phyloP scores from a whole-genome alignment of 2,113 vertebrate species.

The Trichechus manatus region DNA sequence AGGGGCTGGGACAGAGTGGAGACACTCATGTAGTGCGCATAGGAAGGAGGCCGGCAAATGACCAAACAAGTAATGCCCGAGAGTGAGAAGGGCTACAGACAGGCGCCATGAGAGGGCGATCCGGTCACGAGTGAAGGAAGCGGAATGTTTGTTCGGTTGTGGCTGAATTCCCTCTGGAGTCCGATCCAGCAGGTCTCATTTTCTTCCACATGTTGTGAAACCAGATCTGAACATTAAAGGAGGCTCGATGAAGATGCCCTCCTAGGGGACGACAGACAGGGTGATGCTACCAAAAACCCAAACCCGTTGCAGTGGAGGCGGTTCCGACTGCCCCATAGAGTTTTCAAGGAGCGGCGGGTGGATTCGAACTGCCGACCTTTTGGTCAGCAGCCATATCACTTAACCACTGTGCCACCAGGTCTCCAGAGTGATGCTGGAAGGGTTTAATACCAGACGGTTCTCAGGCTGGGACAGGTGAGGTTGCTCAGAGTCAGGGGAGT shows the following conservation, averaged over 20 bases:
- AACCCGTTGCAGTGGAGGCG: too few species aligned
- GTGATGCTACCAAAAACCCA: too few species aligned
- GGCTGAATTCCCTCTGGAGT: not conserved
- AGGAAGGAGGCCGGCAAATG: not conserved
- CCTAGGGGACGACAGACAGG: not conserved
- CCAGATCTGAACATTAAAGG: not conserved
- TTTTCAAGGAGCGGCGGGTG: too few species aligned
- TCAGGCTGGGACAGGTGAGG: not conserved
- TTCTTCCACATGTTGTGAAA: not conserved
- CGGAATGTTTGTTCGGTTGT: accelerated
- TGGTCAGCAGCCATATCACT: too few species aligned
- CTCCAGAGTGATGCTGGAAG: not conserved
- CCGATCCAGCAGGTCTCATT: not conserved
- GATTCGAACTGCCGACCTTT: too few species aligned
- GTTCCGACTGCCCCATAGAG: too few species aligned
- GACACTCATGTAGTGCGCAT: not conserved
- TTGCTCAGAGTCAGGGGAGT: not conserved
- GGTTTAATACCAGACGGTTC: not conserved
- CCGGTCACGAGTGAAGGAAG: not conserved
- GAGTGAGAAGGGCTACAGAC: not conserved
- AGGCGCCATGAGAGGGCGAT: not conserved
- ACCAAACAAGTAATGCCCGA: not conserved
- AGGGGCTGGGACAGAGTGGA: not conserved
- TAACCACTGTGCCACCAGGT: too few species aligned
- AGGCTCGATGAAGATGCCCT: not conserved